phyloP scores from a whole-genome alignment of 2,113 vertebrate genomes.

The Brachionichthys hirsutus region DNA sequence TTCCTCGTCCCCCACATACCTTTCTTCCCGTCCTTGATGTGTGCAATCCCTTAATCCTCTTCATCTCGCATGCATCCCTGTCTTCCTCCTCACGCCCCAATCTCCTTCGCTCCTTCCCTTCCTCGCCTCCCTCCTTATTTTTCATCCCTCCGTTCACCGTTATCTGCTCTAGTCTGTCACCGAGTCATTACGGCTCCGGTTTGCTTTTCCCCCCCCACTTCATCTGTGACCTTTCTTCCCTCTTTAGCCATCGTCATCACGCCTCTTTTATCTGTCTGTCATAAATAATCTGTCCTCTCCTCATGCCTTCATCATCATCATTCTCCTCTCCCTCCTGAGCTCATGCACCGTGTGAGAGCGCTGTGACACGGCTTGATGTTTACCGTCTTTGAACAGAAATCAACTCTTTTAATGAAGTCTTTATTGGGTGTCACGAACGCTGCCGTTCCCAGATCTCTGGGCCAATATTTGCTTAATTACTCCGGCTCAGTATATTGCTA shows the following conservation, averaged over 20 bases:
- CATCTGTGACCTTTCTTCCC: constrained; percentile 44
- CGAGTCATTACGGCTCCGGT: constrained; percentile 17
- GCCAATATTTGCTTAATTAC: constrained; percentile 76
- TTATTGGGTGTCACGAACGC: constrained; percentile 64
- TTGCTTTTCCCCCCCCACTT: neutral
- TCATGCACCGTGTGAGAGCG: constrained; percentile 14
- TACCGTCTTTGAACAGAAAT: constrained; percentile 61
- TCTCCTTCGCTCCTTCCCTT: constrained; percentile 3
- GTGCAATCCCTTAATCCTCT: constrained; percentile 69
- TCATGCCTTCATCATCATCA: constrained; percentile 11
- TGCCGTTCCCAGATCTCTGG: constrained; percentile 26
- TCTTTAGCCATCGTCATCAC: constrained; percentile 24
- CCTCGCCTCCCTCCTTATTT: constrained; percentile 8
- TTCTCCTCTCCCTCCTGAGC: constrained; percentile 1
- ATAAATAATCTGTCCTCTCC: constrained; percentile 34
- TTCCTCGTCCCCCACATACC: constrained; percentile 58
- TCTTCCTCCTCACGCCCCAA: constrained; percentile 25
- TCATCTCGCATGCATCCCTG: constrained; percentile 54
- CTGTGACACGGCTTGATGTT: constrained; percentile 47
- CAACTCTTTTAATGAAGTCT: constrained; percentile 68
- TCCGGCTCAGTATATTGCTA: constrained; percentile 54
- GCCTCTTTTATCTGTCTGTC: constrained; percentile 47
- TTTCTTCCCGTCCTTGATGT: constrained; percentile 65
- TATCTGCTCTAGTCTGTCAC: constrained; percentile 20
- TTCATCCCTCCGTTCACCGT: constrained; percentile 23